Conservation (phyloP, 2,113 vertebrate species). For the Neolamprologus ventralis region DNA sequence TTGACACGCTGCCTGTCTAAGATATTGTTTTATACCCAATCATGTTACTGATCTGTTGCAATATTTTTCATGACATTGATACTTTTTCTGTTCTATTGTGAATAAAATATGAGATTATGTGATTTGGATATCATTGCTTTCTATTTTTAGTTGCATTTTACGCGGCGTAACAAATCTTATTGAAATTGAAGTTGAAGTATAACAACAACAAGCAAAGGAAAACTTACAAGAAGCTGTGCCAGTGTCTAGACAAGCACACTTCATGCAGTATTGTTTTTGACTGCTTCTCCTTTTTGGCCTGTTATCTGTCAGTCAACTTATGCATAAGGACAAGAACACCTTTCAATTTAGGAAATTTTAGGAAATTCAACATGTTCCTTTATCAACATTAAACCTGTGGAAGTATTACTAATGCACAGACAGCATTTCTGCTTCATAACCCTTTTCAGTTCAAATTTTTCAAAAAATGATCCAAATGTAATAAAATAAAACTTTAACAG, state of each 20-base stretch:
- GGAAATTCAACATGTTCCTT: background rate
- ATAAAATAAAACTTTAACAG: background rate
- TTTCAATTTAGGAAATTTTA: background rate
- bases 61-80: background rate
- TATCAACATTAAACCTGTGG: background rate
- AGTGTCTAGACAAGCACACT: background rate
- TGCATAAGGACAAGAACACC: background rate
- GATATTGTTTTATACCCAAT: background rate
- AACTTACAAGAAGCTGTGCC: background rate
- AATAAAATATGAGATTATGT: accelerated
- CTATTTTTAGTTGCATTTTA: background rate
- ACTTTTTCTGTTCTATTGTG: background rate
- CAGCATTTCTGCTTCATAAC: background rate
- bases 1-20: background rate
- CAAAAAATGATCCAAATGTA: background rate
- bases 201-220: background rate
- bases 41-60: background rate
- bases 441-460: background rate
- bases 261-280: background rate
- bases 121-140: background rate
- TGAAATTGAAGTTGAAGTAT: background rate
- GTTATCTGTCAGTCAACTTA: background rate
- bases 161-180: accelerated
- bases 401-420: background rate
- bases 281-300: background rate